Evolutionary conservation across 1,140 invertebrate species (phyloP).

Genomic region (Diorhabda carinulata): DNA sequence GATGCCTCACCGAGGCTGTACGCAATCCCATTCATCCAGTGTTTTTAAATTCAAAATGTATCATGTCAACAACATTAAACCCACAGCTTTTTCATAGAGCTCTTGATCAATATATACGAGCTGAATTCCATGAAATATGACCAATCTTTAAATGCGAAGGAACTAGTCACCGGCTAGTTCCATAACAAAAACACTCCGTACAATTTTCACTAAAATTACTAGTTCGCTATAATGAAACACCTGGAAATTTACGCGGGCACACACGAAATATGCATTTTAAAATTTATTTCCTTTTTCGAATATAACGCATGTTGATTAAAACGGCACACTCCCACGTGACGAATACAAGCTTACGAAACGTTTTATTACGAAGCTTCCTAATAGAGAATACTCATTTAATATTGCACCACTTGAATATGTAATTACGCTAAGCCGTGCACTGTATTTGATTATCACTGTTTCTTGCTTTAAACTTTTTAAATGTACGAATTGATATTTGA

Average conservation of each 20-base stretch:
- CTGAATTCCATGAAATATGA: slow-evolving; percentile 18
- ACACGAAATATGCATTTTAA: slow-evolving; percentile 10
- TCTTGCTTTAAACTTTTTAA: background rate
- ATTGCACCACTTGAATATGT: slow-evolving; percentile 41
- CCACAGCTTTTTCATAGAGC: slow-evolving; percentile 17
- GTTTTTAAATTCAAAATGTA: slow-evolving; percentile 33
- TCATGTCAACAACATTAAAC: slow-evolving; percentile 30
- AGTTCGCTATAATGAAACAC: slow-evolving; percentile 4
- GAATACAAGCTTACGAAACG: slow-evolving; percentile 35
- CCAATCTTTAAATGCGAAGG: slow-evolving; percentile 5
- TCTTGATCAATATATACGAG: slow-evolving; percentile 31
- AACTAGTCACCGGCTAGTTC: slow-evolving; percentile 37
- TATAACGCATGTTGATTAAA: slow-evolving; percentile 26
- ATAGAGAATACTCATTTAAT: slow-evolving; percentile 38
- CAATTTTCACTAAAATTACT: slow-evolving; percentile 10
- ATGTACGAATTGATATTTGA: background rate
- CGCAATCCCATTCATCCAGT: slow-evolving; percentile 62
- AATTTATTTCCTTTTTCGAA: background rate
- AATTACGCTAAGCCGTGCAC: slow-evolving; percentile 30
- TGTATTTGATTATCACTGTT: slow-evolving; percentile 9
- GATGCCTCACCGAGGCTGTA: slow-evolving; percentile 54
- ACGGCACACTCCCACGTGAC: slow-evolving; percentile 43
- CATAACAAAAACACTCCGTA: slow-evolving; percentile 31
- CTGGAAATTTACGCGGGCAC: background rate
- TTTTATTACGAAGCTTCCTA: slow-evolving; percentile 31